Conservation (phyloP, 2,888 invertebrate species). For the Linyphia triangularis region DNA sequence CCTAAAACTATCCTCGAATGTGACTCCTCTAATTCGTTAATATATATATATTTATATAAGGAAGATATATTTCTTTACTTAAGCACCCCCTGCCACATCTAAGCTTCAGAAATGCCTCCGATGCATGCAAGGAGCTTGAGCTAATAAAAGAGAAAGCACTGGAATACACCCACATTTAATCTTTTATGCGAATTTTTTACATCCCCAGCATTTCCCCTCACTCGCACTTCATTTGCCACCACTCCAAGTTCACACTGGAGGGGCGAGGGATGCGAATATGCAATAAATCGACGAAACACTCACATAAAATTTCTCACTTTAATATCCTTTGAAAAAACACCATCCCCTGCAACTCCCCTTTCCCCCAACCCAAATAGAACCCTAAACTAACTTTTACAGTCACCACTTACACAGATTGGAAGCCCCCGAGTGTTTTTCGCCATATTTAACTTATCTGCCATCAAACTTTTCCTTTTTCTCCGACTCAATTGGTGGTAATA, state of each 20-base stretch:
- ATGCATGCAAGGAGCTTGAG: neutral
- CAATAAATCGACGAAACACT: conserved; percentile 60
- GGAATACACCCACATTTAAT: neutral
- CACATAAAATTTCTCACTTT: conserved; percentile 61
- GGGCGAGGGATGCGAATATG: neutral
- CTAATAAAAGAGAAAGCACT: neutral
- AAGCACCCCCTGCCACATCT: neutral
- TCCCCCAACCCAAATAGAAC: neutral
- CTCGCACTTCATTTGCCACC: conserved; percentile 25
- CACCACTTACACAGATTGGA: conserved; percentile 68
- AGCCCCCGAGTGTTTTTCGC: conserved; percentile 46
- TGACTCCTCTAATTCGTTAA: neutral
- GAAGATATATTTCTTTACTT: neutral
- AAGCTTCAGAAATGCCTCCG: neutral
- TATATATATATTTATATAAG: neutral
- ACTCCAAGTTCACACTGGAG: neutral
- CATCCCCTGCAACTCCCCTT: neutral
- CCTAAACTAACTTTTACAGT: conserved; percentile 40
- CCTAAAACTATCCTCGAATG: neutral
- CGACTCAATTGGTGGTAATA: conserved; percentile 42
- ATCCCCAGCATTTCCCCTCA: neutral
- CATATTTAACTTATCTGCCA: conserved; percentile 64
- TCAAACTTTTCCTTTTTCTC: conserved; percentile 21
- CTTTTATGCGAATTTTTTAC: conserved; percentile 11
- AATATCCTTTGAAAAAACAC: conserved; percentile 45